phyloP scores from a whole-genome alignment of 2,888 invertebrate genomes.

The Steromphala cineraria region DNA sequence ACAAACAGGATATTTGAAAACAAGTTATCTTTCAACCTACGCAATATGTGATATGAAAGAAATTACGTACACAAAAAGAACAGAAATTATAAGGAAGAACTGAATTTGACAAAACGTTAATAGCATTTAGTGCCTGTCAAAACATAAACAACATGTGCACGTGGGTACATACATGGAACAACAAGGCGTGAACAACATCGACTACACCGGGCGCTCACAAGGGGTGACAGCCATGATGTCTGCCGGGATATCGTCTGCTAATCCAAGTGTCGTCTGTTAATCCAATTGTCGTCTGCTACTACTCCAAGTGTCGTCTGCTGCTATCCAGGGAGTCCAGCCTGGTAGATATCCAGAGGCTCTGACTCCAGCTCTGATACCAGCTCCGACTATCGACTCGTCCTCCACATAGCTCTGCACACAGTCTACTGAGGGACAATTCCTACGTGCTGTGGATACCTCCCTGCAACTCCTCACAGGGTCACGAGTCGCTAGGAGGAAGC shows the following conservation, averaged over 20 bases:
- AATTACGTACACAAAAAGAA: no score
- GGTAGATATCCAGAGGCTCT: background rate
- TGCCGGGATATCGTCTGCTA: background rate
- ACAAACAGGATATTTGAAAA: no score
- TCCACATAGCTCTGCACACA: background rate
- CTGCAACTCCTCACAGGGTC: no score
- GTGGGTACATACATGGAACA: constrained; percentile 30
- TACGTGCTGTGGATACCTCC: no score
- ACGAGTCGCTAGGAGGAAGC: no score
- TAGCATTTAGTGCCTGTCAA: no score
- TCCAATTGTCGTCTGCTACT: background rate
- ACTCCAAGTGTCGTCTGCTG: background rate
- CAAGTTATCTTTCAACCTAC: no score
- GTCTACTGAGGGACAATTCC: no score
- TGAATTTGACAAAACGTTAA: no score
- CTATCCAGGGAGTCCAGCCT: background rate
- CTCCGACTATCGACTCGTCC: background rate
- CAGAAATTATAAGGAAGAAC: no score
- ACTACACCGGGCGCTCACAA: constrained; percentile 67
- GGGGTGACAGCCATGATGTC: background rate
- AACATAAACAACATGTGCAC: constrained; percentile 9
- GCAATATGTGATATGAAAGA: no score
- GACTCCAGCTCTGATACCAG: background rate
- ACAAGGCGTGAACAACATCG: constrained; percentile 56
- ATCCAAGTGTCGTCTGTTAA: background rate